Percentiles rank a stretch among this genome's conserved stretches.
Evolutionary conservation across 2,113 vertebrate species (phyloP).

Genomic region (Ciconia maguari): DNA sequence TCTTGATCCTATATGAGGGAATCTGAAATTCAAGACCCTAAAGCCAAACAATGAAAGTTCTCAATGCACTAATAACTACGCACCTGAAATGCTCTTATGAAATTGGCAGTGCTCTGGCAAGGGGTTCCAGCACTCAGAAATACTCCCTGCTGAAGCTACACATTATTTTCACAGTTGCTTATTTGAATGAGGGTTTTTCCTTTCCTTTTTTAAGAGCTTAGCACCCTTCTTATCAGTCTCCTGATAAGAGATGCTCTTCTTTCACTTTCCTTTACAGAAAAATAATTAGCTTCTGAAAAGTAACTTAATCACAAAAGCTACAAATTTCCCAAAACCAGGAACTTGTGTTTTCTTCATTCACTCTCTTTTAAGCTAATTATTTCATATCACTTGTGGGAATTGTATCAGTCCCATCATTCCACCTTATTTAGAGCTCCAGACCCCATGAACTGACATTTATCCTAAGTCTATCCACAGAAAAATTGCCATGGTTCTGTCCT

Average conservation of each 20-base stretch:
- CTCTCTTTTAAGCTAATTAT: background rate
- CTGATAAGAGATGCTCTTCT: background rate
- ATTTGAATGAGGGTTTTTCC: background rate
- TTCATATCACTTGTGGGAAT: background rate
- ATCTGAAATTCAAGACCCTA: background rate
- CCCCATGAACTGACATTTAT: background rate
- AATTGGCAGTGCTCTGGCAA: background rate
- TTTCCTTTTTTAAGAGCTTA: background rate
- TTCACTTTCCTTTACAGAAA: background rate
- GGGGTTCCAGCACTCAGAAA: background rate
- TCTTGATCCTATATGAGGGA: background rate
- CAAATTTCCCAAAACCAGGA: background rate
- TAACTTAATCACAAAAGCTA: background rate
- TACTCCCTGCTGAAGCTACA: background rate
- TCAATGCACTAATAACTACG: background rate
- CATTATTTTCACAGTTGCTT: background rate
- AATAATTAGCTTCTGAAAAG: background rate
- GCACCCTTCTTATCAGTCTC: background rate
- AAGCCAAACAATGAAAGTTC: background rate
- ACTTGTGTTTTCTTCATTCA: background rate
- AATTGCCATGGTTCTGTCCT: background rate
- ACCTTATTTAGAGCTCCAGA: background rate
- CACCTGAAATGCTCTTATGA: accelerated
- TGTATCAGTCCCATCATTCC: background rate
- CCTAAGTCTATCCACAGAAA: background rate